A percentile compares a stretch with the other conserved stretches of the same genome.
phyloP scores from a whole-genome alignment of 2,888 invertebrate species.

The Eubasilissa splendida region DNA sequence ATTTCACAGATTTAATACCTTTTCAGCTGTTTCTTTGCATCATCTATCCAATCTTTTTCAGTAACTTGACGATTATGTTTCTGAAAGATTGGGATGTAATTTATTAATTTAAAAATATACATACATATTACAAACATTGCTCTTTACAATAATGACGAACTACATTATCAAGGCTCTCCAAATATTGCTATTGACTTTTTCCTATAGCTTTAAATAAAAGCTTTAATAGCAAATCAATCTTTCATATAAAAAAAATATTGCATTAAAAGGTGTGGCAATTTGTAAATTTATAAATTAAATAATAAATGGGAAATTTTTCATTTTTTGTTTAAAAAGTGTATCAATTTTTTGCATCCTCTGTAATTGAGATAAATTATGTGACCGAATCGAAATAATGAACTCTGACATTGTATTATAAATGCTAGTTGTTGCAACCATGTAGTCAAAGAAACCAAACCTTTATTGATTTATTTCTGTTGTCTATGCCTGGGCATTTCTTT shows the following conservation, averaged over 20 bases:
- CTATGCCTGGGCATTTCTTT: constrained; percentile 68
- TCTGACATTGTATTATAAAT: constrained; percentile 49
- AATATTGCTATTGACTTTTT: too few relatives aligned
- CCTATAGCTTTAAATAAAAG: too few relatives aligned
- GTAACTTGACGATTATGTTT: constrained; percentile 49
- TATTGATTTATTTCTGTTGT: constrained; percentile 66
- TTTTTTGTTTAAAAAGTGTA: too few relatives aligned
- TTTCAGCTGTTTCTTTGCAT: constrained; percentile 51
- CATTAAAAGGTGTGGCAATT: too few relatives aligned
- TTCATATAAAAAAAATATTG: too few relatives aligned
- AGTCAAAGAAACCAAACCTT: constrained; percentile 61
- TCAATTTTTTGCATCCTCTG: constrained; percentile 55
- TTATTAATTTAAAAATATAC: background rate
- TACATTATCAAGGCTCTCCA: too few relatives aligned
- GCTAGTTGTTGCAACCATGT: too few relatives aligned
- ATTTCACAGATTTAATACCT: constrained; percentile 26
- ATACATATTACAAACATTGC: too few relatives aligned
- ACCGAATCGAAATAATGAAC: background rate
- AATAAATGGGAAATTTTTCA: too few relatives aligned
- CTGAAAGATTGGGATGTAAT: constrained; percentile 59
- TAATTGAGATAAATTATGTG: constrained; percentile 49
- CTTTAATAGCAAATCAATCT: too few relatives aligned
- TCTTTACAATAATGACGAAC: too few relatives aligned
- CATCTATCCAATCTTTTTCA: constrained; percentile 47
- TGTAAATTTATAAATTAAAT: too few relatives aligned